Base-by-base conservation (phyloP, 1,140 invertebrate genomes). In the Aporrectodea caliginosa region DNA sequence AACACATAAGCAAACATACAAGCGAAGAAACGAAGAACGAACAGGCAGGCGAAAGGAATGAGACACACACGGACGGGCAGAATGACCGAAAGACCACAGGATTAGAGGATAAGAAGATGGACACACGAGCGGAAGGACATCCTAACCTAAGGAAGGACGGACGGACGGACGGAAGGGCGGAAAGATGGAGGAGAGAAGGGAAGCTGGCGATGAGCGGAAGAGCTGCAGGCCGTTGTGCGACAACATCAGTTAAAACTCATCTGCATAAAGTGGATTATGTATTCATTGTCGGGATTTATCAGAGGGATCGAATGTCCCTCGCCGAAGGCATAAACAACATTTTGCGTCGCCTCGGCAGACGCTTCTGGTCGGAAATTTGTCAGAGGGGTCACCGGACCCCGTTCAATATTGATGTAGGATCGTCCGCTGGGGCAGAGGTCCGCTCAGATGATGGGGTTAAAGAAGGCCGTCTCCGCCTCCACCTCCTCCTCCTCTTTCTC, bases 251-350 rank as follows among this genome's bases (percentile, higher is more conserved):
- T n/a, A n/a, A n/a, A n/a, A n/a, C n/a, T n/a, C n/a, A n/a, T n/a
- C 43, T 58, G 22, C 43, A 58, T 58, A 58, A 58, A 58, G 43
- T 22, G 22, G 43, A 58, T 58, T 58, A 58, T 58, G 43, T 58
- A 58, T 58, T 58, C 43, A 58, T 58, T 58, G 43, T 58, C 43
- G 43, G 43, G 43, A 58, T 58, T 58, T 58, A 58, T 58, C 43
- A 58, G 43, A 22, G 6, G 43, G 43, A 12, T 22, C 22, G 43
- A 58, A 12, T 22, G 43, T 58, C 43, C 43, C 43, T 58, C 43
- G 43, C 43, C 6, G 6, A 58, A 58, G 6, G 43, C 43, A 58
- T 58, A 58, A 58, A 58, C 43, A 58, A 58, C 6, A 58, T 58
- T 58, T 58, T 22, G 6, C 43, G 6, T 12, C 43, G 6, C 43